Base-by-base conservation (phyloP, 2,797 vertebrate genomes). In the Alauda arvensis region DNA sequence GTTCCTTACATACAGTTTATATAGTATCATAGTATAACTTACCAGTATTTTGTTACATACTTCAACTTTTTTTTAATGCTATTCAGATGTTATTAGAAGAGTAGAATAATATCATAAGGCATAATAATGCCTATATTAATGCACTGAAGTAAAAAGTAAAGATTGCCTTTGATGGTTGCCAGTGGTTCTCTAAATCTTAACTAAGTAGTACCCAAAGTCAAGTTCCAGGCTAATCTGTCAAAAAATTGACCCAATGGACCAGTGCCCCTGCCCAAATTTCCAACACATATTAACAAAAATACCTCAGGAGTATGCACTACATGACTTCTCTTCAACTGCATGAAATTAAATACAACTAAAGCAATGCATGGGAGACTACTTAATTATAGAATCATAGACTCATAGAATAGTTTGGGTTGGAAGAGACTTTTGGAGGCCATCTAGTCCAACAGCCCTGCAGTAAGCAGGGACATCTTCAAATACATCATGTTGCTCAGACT, bases 31-130 rank as follows among this genome's bases (percentile, higher is more conserved):
- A 25, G 19, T 65, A 39, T 8, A 5, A 28, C 12, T 42, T 49
- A 33, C 0, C 1, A 9, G 5, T 23, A 39, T 53, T 56, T 65
- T 60, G 29, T 61, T 23, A 2, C 6, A 34, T 18, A 8, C 5
- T 78, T 78, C 45, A 40, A 14, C 6, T n/a, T 34, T n/a, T 84
- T 52, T 57, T 52, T 21, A 42, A 55, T 56, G 8, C 6, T 14
- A 4, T 56, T 84, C 18, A 69, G 43, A 8, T 60, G 11, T 56
- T 68, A 56, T 60, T 68, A 59, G 26, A 59, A 45, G 28, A 33
- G 4, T 37, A 31, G 19, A 66, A 29, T 55, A 40, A 60, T 59
- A 56, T 15, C 40, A 61, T 28, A 52, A 56, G 9, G 18, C 33
- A n/a, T 39, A 56, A 56, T 39, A n/a, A 48, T 28, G 16, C 20